Conservation (phyloP, 2,113 vertebrate species). For the Ceyx cyanopectus region DNA sequence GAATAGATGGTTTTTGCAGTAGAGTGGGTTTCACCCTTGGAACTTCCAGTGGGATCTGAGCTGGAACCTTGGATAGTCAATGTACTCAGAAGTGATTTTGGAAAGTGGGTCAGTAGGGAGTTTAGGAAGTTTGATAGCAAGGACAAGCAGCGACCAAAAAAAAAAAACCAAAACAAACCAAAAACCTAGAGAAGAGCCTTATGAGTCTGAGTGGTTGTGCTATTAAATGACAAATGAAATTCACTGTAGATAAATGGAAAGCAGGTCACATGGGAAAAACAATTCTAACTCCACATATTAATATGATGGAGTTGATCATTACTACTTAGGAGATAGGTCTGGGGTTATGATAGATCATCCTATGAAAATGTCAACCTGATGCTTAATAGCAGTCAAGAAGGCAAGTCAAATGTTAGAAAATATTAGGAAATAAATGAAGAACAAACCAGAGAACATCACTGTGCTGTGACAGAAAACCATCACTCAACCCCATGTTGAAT, state of each 20-base stretch:
- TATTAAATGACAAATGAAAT: constrained; percentile 56
- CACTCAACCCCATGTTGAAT: not conserved
- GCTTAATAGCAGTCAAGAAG: constrained; percentile 45
- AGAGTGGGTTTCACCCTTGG: not conserved
- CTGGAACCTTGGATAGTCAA: not conserved
- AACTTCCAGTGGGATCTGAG: not conserved
- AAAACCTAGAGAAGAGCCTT: not conserved
- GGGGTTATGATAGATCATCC: constrained; percentile 29
- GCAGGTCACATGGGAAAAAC: constrained; percentile 36
- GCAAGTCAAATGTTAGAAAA: constrained; percentile 50
- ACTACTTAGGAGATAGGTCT: constrained; percentile 45
- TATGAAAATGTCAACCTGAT: constrained; percentile 39
- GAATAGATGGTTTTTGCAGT: not conserved
- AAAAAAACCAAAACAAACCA: not conserved
- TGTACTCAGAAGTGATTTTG: not conserved
- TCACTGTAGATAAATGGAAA: constrained; percentile 49
- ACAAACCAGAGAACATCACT: constrained; percentile 18
- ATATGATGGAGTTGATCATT: constrained; percentile 58
- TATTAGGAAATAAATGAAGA: constrained; percentile 38
- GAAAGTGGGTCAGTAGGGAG: not conserved
- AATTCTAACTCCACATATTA: constrained; percentile 51
- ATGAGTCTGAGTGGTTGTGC: not conserved
- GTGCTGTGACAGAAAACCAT: constrained; percentile 19
- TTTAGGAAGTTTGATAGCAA: not conserved
- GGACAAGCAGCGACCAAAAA: not conserved